A percentile compares a stretch with the other conserved stretches of the same genome.
phyloP scores from a whole-genome alignment of 2,797 vertebrate genomes.

The Sitta carolinensis region DNA sequence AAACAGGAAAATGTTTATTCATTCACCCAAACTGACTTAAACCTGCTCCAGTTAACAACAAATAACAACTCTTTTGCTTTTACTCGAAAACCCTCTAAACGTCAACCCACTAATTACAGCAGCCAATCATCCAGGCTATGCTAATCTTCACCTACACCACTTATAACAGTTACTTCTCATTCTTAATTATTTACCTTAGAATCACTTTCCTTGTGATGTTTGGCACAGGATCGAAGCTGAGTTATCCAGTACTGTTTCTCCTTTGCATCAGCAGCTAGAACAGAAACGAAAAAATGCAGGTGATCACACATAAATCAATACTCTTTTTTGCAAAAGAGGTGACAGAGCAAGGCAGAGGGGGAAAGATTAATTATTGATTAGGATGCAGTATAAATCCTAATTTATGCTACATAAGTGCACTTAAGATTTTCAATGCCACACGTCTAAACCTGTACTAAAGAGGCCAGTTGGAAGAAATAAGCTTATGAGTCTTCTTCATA shows the following conservation, averaged over 20 bases:
- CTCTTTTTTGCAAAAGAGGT: neutral
- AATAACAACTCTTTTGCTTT: neutral
- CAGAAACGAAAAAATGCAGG: slow-evolving; percentile 28
- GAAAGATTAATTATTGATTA: neutral
- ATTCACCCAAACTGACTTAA: neutral
- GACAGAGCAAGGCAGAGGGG: neutral
- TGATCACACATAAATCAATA: neutral
- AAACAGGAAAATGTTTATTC: neutral
- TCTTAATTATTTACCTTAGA: slow-evolving; percentile 83
- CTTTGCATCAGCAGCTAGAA: slow-evolving; percentile 88
- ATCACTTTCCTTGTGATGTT: slow-evolving; percentile 89
- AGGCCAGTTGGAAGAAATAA: neutral
- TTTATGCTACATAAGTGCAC: neutral
- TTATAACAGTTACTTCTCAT: neutral
- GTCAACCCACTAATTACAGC: neutral
- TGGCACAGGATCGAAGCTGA: slow-evolving; percentile 92
- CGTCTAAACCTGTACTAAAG: neutral
- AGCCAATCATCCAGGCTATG: neutral
- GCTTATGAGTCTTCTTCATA: neutral
- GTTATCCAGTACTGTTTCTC: slow-evolving; percentile 95
- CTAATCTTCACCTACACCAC: neutral
- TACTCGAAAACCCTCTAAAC: neutral
- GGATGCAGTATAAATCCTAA: neutral
- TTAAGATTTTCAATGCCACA: neutral
- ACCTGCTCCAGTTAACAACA: neutral